Evolutionary conservation across 1,140 invertebrate genomes (phyloP).

Genomic region (Globodera rostochiensis): DNA sequence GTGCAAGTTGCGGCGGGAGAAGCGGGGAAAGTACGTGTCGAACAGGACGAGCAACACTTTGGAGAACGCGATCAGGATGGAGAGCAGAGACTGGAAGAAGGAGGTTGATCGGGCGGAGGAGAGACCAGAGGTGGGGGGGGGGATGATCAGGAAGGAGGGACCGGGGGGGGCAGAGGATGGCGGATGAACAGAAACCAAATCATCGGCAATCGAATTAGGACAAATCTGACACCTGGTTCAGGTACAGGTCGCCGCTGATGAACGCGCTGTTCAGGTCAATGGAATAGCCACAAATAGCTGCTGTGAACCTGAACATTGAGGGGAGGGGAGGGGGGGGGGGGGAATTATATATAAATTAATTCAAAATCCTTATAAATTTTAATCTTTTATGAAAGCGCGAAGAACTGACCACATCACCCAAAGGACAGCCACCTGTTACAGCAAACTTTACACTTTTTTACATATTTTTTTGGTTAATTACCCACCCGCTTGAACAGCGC

Average conservation of each 20-base stretch:
- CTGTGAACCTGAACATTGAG: conserved; percentile 41
- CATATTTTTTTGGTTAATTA: not conserved
- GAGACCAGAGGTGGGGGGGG: no score
- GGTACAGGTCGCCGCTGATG: conserved; percentile 58
- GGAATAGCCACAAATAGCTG: conserved; percentile 62
- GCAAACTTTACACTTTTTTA: not conserved
- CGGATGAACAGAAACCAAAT: no score
- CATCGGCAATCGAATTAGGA: no score
- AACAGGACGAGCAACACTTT: conserved; percentile 56
- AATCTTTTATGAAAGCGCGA: not conserved
- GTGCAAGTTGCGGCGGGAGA: conserved; percentile 58
- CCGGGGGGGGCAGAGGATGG: no score
- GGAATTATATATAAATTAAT: no score
- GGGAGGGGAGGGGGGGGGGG: no score
- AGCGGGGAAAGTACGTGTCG: conserved; percentile 47
- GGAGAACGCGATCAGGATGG: conserved; percentile 59
- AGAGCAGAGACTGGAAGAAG: conserved; percentile 44
- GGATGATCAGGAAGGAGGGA: no score
- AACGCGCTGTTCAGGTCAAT: conserved; percentile 61
- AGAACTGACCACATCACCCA: conserved; percentile 48
- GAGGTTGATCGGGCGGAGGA: not conserved
- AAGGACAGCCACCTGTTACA: conserved; percentile 30
- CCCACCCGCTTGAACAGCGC: conserved; percentile 38
- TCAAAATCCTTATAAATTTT: no score
- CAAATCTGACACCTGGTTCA: conserved; percentile 52